phyloP scores from a whole-genome alignment of 1,140 invertebrate species.

The Triops cancriformis region DNA sequence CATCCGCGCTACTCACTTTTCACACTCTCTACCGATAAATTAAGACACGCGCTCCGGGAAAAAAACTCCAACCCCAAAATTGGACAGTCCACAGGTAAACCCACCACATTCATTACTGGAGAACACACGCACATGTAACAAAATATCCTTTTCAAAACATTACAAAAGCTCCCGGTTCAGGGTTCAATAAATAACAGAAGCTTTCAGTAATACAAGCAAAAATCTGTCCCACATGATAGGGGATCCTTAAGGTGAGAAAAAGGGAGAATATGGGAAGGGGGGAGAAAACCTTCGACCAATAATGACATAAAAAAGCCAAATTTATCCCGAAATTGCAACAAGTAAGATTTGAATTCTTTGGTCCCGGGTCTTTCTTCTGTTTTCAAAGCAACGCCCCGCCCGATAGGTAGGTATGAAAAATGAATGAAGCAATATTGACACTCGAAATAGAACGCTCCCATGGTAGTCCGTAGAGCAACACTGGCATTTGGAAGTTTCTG shows the following conservation, averaged over 20 bases:
- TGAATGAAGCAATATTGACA: background rate
- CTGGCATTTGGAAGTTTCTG: slow-evolving; percentile 4
- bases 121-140: slow-evolving; percentile 1
- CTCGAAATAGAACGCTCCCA: background rate
- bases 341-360: background rate
- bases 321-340: background rate
- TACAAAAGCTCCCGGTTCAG: background rate
- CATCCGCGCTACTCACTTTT: background rate
- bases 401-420: background rate
- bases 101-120: background rate
- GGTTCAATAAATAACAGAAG: background rate
- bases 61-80: background rate
- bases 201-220: background rate
- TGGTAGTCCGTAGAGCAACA: background rate
- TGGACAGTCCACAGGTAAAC: background rate
- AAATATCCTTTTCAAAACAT: background rate
- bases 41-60: background rate
- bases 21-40: background rate
- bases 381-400: background rate
- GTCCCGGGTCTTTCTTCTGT: background rate
- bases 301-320: background rate
- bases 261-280: background rate
- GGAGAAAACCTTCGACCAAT: background rate
- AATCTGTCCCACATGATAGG: background rate
- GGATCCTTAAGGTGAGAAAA: no score